A percentile compares a stretch with the other conserved stretches of the same genome.
Conservation (phyloP, 2,888 invertebrate genomes). For the Drosophila subsilvestris region DNA sequence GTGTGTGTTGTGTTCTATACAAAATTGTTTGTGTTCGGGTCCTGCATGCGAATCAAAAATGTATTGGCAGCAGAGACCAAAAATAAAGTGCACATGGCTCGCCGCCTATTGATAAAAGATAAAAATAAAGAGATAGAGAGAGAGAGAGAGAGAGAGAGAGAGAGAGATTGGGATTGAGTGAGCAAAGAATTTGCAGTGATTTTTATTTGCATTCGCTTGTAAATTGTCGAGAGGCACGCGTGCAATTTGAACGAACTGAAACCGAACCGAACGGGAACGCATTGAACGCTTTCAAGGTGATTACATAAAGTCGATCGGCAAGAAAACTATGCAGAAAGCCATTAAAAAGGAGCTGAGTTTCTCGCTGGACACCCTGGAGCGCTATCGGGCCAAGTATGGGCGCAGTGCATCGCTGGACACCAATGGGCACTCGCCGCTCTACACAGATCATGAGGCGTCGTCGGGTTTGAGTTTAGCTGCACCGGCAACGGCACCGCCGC, state of each 20-base stretch:
- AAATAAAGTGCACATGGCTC: conserved; percentile 63
- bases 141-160: too few relatives aligned
- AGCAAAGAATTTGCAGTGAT: conserved; percentile 52
- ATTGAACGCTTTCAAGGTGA: conserved; percentile 64
- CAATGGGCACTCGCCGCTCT: conserved; percentile 46
- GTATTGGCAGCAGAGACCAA: conserved; percentile 62
- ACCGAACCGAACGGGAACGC: not conserved
- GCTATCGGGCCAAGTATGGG: conserved; percentile 69
- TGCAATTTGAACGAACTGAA: conserved; percentile 7
- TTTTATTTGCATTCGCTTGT: conserved; percentile 72
- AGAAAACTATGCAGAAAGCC: conserved; percentile 60
- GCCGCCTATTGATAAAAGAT: conserved; percentile 76
- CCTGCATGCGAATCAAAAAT: conserved; percentile 36
- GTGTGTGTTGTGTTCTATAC: too few relatives aligned
- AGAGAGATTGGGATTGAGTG: too few relatives aligned
- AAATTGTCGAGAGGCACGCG: conserved; percentile 70
- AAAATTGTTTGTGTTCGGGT: not conserved
- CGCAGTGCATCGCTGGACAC: conserved; percentile 69
- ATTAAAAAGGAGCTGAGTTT: conserved; percentile 71
- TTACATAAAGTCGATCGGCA: conserved; percentile 69
- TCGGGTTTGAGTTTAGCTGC: conserved; percentile 4
- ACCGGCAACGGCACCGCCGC: conserved; percentile 30
- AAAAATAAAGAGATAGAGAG: conserved; percentile 69
- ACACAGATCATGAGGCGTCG: conserved; percentile 31
- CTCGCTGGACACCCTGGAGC: conserved; percentile 71